Base-by-base conservation (phyloP, 2,888 invertebrate genomes). In the Eupithecia tripunctaria region DNA sequence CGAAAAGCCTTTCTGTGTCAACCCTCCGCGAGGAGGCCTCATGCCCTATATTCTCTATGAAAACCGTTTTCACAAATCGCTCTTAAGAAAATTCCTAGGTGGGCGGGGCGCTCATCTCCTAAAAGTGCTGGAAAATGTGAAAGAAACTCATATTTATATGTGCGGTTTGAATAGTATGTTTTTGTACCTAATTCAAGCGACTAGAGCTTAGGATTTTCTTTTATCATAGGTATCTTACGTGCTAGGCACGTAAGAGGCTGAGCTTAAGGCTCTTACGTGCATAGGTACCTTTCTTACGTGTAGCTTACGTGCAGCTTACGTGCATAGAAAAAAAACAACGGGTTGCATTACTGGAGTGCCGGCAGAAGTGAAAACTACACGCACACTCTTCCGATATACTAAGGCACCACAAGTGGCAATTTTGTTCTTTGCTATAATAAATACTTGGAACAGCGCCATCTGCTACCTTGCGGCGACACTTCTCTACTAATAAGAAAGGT, bases 1-100 rank as follows among this genome's bases (percentile, higher is more conserved):
- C 86, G 88, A 87, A 88, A 89, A 91, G 89, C 86, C 83, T 91
- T 92, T 92, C 88, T 91, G 86, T 92, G 92, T 91, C 90, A 89
- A 82, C 84, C 81, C 87, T 85, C 85, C 81, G 83, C 84, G 84
- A 83, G 82, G 84, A 85, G 83, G 85, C 85, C 81, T 83, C 85
- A 84, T 87, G 90, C 84, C 89, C 92, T 91, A 91, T 89, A 89
- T 91, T 90, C 88, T 86, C 86, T 87, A 87, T 89, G 85, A 86
- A 88, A 91, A 89, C 88, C 85, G 85, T 88, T 89, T 47, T 88
- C 82, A 82, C 83, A 84, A 82, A 70, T 82, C 80, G 74, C 82
- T 83, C 86, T 85, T 67, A 74, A 74, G 69, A 71, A 62, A 65
- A 56, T 75, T 76, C 76, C 32, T 8, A n/a, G 67, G 59, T 43